Base-by-base conservation (phyloP, 2,888 invertebrate genomes). In the Ypsolopha sequella region DNA sequence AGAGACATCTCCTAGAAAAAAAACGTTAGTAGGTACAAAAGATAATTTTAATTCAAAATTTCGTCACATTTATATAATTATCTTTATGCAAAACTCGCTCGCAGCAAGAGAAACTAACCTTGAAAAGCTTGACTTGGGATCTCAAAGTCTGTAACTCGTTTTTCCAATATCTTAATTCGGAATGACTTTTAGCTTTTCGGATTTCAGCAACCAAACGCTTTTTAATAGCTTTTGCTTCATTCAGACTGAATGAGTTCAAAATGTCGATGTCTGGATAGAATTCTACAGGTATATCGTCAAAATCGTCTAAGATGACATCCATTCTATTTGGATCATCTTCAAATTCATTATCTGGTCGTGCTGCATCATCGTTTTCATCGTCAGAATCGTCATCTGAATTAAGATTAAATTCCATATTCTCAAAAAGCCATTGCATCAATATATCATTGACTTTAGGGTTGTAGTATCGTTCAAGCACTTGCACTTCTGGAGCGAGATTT, bases 351-450 rank as follows among this genome's bases (percentile, higher is more conserved):
- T n/a, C 36, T 35, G 33, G 34, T 7, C 34, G 10, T 13, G 13
- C 4, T 13, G 14, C 6, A 35, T 65, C 59, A 24, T 57, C 55
- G n/a, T 65, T 56, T 41, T 60, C 59, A 2, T 53, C 53, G 4
- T 56, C 46, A 24, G 45, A 39, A 10, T 54, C 51, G 39, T 60
- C 59, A 54, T 63, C 60, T 9, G 52, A 41, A 7, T 43, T 6
- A 34, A 4, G 8, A 10, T 47, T 47, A 13, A 24, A 13, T 41
- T 41, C 51, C 10, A 62, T 45, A 38, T 64, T 47, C 55, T 74
- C 72, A 60, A 80, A 76, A 45, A 80, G 64, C 80, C 80, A 80
- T 48, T 60, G 52, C 24, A 53, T 55, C 52, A 80, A 59, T 0
- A 67, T 66, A 54, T 73, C 70, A 36, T 53, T 6, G 6, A 41